These are phyloP conservation scores for Dastarcus helophoroides DNA, from an alignment of 2,888 invertebrate species.

Conservation along the genomic window DNA sequence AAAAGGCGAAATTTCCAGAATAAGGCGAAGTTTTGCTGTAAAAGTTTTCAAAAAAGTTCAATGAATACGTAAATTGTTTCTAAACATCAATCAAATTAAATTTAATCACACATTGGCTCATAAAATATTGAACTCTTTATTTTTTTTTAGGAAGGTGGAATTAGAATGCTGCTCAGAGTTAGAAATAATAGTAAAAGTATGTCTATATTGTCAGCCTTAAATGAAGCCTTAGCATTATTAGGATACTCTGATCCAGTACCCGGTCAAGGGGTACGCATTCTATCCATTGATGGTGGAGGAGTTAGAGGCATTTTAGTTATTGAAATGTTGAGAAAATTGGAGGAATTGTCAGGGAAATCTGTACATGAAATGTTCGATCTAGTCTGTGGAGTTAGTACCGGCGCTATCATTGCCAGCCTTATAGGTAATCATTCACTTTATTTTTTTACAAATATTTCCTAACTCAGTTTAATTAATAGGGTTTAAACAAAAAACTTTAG, in stretches of 20 bases:
- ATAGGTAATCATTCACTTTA: conserved; percentile 41
- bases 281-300: conserved; percentile 86
- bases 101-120: not conserved
- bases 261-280: conserved; percentile 63
- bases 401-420: conserved; percentile 67
- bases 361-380: conserved; percentile 78
- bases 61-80: no score
- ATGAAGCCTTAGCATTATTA: conserved; percentile 52
- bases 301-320: conserved; percentile 78
- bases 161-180: conserved; percentile 50
- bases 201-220: conserved; percentile 18
- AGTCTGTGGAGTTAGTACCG: conserved; percentile 74
- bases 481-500: conserved; percentile 45
- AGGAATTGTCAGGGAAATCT: conserved; percentile 53
- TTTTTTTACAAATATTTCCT: conserved; percentile 3
- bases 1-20: no score
- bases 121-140: not conserved
- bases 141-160: conserved; percentile 50
- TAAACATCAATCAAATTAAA: no score
- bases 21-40: no score
- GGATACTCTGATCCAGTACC: conserved; percentile 59
- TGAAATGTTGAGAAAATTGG: conserved; percentile 67
- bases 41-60: no score
- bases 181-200: conserved; percentile 35
- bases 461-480: conserved; percentile 30